Evolutionary conservation across 2,797 vertebrate species (phyloP).

Genomic region (Erpetoichthys calabaricus): DNA sequence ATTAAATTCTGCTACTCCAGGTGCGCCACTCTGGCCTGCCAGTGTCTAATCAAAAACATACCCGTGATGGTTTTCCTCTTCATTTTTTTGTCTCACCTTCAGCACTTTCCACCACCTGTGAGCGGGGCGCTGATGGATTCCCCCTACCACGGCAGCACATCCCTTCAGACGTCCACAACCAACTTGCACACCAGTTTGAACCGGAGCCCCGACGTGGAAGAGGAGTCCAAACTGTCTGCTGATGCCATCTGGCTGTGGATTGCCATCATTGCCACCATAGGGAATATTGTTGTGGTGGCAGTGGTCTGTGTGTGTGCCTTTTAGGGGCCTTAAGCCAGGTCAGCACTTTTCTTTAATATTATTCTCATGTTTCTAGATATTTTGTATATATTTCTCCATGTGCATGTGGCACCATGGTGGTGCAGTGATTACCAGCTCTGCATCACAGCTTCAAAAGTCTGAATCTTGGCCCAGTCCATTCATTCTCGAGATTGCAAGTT

Average conservation of each 20-base stretch:
- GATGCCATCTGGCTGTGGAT: slow-evolving; percentile 64
- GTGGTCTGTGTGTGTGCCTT: slow-evolving; percentile 67
- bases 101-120: slow-evolving; percentile 45
- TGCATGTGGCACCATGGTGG: too few species aligned
- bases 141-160: slow-evolving; percentile 49
- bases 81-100: slow-evolving; percentile 5
- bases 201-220: slow-evolving; percentile 39
- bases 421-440: too few species aligned
- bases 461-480: too few species aligned
- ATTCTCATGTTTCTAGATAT: too few species aligned
- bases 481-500: too few species aligned
- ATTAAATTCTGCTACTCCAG: too few species aligned
- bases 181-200: slow-evolving; percentile 45
- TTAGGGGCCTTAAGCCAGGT: slow-evolving; percentile 29
- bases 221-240: slow-evolving; percentile 50
- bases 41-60: too few species aligned
- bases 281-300: slow-evolving; percentile 66
- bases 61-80: neutral
- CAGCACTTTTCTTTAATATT: too few species aligned
- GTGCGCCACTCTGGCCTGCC: too few species aligned
- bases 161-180: slow-evolving; percentile 48
- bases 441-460: neutral
- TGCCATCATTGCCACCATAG: slow-evolving; percentile 60
- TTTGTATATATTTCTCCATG: too few species aligned
- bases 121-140: slow-evolving; percentile 56